phyloP scores from a whole-genome alignment of 1,140 invertebrate genomes.

The Caerostris extrusa region DNA sequence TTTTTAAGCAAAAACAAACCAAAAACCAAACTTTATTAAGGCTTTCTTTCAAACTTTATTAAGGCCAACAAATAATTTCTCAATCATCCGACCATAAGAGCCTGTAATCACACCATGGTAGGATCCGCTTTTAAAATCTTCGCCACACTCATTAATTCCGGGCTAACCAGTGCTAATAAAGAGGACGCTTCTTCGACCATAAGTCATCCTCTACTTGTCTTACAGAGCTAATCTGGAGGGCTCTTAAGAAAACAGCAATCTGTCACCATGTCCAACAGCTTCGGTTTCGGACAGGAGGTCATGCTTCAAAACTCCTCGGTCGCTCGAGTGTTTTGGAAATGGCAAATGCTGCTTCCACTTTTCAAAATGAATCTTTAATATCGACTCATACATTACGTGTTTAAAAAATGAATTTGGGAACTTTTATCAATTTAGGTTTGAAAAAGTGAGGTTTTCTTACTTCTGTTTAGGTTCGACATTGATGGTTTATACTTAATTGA shows the following conservation, averaged over 20 bases:
- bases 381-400: neutral
- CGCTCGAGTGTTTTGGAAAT: neutral
- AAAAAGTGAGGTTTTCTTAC: too few species aligned
- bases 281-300: neutral
- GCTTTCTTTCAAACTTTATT: too few species aligned
- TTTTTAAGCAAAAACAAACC: too few species aligned
- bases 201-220: constrained; percentile 21
- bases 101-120: too few species aligned
- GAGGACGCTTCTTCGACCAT: neutral
- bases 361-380: too few species aligned
- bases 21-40: too few species aligned
- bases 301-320: neutral
- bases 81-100: too few species aligned
- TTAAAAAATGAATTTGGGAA: neutral
- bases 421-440: neutral
- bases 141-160: constrained; percentile 7
- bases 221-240: constrained; percentile 33
- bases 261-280: neutral
- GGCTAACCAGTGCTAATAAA: constrained; percentile 24
- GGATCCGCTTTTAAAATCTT: neutral
- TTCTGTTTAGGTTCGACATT: too few species aligned
- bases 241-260: constrained; percentile 38
- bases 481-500: too few species aligned
- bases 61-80: too few species aligned
- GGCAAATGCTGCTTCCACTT: neutral